Conservation (phyloP, 2,888 invertebrate species). For the Limenitis camilla region DNA sequence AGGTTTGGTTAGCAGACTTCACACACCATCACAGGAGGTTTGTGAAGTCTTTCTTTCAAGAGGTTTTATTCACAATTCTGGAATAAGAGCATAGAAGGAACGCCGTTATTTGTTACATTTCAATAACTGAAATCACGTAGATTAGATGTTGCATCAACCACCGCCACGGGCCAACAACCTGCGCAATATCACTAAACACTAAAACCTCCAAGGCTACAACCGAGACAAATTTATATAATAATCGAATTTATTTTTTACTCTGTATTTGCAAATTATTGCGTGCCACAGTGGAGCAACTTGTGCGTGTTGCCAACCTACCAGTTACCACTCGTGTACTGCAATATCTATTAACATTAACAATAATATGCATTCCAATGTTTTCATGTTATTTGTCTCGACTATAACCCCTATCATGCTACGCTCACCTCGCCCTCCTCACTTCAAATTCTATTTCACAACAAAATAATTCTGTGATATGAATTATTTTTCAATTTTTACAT, state of each 20-base stretch:
- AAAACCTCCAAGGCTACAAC: conserved; percentile 57
- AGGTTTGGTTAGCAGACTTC: too few relatives aligned
- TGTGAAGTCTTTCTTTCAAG: too few relatives aligned
- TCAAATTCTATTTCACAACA: too few relatives aligned
- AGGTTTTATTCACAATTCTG: too few relatives aligned
- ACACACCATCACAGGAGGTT: too few relatives aligned
- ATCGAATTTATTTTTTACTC: conserved; percentile 40
- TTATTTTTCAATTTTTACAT: too few relatives aligned
- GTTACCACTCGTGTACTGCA: conserved; percentile 8
- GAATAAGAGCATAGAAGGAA: too few relatives aligned
- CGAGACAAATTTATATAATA: conserved; percentile 66
- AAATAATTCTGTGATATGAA: too few relatives aligned
- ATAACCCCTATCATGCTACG: too few relatives aligned
- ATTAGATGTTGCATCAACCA: conserved; percentile 14
- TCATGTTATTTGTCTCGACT: not conserved
- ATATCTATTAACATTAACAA: conserved; percentile 16
- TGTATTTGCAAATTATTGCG: conserved; percentile 48
- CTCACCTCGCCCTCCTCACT: too few relatives aligned
- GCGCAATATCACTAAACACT: conserved; percentile 56
- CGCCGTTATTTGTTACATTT: too few relatives aligned
- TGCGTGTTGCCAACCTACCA: conserved; percentile 37
- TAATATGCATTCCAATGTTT: conserved; percentile 10
- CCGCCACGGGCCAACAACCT: conserved; percentile 50
- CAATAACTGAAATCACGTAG: too few relatives aligned
- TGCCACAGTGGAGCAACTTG: conserved; percentile 45